Evolutionary conservation across 2,113 vertebrate genomes (phyloP).

Genomic region (Saccopteryx leptura): DNA sequence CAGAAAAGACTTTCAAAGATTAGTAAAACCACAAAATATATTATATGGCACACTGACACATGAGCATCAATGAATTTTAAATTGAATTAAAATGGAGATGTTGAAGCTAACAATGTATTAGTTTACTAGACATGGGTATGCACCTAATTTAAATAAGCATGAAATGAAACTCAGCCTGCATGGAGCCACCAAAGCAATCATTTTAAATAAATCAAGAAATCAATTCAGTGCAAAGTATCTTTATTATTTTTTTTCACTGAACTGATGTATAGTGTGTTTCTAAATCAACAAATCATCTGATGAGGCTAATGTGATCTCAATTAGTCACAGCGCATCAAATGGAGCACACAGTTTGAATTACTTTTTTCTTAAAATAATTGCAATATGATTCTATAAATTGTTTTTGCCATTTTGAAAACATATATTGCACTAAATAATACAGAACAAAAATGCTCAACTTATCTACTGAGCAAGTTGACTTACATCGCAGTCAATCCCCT

Average conservation of each 20-base stretch:
- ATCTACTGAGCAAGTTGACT: slow-evolving; percentile 61
- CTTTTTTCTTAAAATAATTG: slow-evolving; percentile 8
- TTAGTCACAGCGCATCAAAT: background rate
- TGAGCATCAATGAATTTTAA: slow-evolving; percentile 58
- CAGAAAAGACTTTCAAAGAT: background rate
- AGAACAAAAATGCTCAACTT: background rate
- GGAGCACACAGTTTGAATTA: background rate
- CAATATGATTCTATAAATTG: background rate
- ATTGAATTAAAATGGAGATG: slow-evolving; percentile 54
- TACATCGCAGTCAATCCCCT: slow-evolving; percentile 84
- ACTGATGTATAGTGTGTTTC: background rate
- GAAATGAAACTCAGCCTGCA: slow-evolving; percentile 32
- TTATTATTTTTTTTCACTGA: background rate
- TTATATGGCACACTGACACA: background rate
- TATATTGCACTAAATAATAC: background rate
- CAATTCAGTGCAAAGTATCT: background rate
- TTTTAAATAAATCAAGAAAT: background rate
- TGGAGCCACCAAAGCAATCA: slow-evolving; percentile 22
- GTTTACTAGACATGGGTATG: background rate
- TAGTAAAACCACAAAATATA: slow-evolving; percentile 29
- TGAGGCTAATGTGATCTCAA: background rate
- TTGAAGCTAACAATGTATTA: slow-evolving; percentile 41
- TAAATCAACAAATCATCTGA: background rate
- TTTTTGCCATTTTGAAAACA: slow-evolving; percentile 33
- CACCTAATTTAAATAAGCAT: slow-evolving; percentile 43